Conservation (phyloP, 2,797 vertebrate genomes). For the Cercopithecus diana region DNA sequence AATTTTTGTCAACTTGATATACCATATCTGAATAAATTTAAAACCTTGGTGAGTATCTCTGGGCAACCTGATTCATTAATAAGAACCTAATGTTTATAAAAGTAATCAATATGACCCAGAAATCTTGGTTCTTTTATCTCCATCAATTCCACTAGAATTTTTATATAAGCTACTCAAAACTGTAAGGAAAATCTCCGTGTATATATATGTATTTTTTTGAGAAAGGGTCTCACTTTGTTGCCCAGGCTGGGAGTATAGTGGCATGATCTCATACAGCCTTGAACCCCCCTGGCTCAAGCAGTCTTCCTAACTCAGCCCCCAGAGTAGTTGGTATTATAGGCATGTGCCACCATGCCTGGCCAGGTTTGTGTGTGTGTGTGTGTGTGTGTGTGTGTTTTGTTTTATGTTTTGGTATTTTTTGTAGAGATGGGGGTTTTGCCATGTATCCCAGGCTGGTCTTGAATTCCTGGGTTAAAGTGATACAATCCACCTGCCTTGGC, state of each 20-base stretch:
- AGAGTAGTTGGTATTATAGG: not conserved
- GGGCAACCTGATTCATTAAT: not conserved
- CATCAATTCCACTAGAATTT: constrained; percentile 25
- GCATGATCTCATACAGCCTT: not conserved
- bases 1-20: constrained; percentile 11
- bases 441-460: not conserved
- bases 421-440: not conserved
- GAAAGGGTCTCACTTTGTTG: not conserved
- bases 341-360: not conserved
- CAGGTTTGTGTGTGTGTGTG: not conserved
- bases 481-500: not conserved
- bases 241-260: not conserved
- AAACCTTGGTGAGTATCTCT: not conserved
- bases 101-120: not conserved
- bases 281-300: not conserved
- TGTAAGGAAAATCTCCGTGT: not conserved
- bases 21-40: constrained; percentile 21
- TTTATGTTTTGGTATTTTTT: not conserved
- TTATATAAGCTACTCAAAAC: constrained; percentile 12
- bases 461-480: not conserved
- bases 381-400: too few relatives aligned
- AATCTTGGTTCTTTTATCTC: not conserved
- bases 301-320: not conserved
- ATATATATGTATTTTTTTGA: not conserved
- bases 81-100: not conserved